A percentile compares a stretch with the other conserved stretches of the same genome.
Evolutionary conservation across 2,113 vertebrate species (phyloP).

Genomic region (Muntiacus muntjak): DNA sequence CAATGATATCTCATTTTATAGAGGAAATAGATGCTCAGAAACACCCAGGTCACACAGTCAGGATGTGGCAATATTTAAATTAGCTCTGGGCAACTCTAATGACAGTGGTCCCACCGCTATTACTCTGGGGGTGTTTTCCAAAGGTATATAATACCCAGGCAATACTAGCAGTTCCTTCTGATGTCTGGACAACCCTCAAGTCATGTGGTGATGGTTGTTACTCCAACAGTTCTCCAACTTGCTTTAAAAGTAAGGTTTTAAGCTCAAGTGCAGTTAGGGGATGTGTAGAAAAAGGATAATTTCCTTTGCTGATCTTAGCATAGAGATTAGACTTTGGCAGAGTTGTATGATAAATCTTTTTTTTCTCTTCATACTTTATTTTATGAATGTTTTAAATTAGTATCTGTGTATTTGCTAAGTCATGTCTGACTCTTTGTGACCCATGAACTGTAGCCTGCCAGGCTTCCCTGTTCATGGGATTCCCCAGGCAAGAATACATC

Average conservation of each 20-base stretch:
- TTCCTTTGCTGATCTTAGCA: background rate
- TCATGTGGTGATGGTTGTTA: background rate
- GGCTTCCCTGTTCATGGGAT: background rate
- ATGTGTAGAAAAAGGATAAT: background rate
- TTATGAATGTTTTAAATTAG: background rate
- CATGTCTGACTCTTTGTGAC: background rate
- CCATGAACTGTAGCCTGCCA: background rate
- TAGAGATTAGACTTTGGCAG: background rate
- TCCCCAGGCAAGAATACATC: background rate
- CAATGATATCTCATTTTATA: background rate
- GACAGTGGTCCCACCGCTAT: background rate
- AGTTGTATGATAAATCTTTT: background rate
- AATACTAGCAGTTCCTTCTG: background rate
- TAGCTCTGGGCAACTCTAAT: background rate
- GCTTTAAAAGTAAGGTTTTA: background rate
- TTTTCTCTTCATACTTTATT: background rate
- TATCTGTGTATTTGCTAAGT: background rate
- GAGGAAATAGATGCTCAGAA: background rate
- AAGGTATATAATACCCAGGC: background rate
- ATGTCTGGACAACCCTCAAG: background rate
- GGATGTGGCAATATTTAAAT: background rate
- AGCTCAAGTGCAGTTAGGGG: background rate
- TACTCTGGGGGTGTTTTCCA: background rate
- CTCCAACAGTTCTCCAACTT: background rate
- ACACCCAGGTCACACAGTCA: background rate